Evolutionary conservation across 2,113 vertebrate genomes (phyloP), one percentile per base, ranked within the genome.

Genomic region (Zapus hudsonius): DNA sequence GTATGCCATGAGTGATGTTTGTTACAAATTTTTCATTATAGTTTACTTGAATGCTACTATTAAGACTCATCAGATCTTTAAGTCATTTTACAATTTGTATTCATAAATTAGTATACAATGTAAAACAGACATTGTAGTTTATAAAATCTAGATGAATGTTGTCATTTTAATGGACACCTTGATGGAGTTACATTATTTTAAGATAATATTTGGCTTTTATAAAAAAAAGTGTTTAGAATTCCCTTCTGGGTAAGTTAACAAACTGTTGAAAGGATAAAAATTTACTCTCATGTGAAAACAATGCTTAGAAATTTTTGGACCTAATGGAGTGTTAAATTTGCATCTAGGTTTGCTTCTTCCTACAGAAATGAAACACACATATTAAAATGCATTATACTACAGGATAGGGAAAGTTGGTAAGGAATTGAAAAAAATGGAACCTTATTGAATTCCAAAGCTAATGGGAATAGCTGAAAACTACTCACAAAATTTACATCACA

Each of bases 181-280:
- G 42, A 42, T n/a, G 61, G 70, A 89, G 7, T 76, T 76, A 64
- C 64, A 55, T 87, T 72, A 47, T 38, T 88, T 44, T 75, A 66
- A 66, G 75, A 40, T 83, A 67, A 52, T 52, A 69, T 61, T 89
- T 63, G 7, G 2, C 15, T 93, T 59, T 78, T 70, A 55, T 66
- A n/a, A 80, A 36, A 80, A 36, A 89, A 90, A n/a, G n/a, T 67
- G 72, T 84, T 84, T 84, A 31, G n/a, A 63, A 64, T 93, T 42
- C 29, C 47, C 47, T 47, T n/a, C 36, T 72, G 9, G 84, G 42
- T 72, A 78, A 79, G n/a, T 36, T 2, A 52, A n/a, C n/a, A n/a
- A 40, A 93, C 13, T 83, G 52, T 76, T 4, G 47, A 76, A 76
- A 10, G 20, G 61, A 44, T 61, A 66, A 67, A 88, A 44, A 78